Evolutionary conservation across 2,888 invertebrate genomes (phyloP), one percentile per base, ranked within the genome.

Genomic region (Timema cristinae): DNA sequence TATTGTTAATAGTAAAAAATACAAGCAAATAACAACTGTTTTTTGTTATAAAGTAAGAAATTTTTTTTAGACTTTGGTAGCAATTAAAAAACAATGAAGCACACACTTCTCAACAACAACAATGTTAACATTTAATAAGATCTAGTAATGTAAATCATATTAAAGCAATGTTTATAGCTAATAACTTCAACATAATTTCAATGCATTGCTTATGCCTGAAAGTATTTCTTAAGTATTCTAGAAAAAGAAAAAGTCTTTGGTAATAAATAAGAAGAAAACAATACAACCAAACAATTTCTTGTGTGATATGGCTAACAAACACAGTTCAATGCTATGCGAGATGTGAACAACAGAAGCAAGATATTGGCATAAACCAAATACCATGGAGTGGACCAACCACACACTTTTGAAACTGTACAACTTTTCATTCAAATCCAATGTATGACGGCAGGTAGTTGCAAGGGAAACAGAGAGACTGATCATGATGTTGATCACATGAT

Each of bases 181-280:
- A 13, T 9, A 63, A 63, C 63, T 63, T 63, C 32, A 63, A 63
- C 16, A 47, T 63, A 47, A 13, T 9, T 59, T 63, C 16, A 63
- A 63, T 15, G 10, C 32, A 47, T 63, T 47, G 11, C 9, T 47
- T 63, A 63, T 9, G 6, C 48, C 63, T 71, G 48, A 59, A 71
- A 67, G 56, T 67, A 49, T 67, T 49, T 56, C 54, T n/a, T 49
- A 54, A 68, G 52, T 63, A 66, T 70, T 56, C 48, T 15, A 47
- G 59, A 63, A 47, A 6, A 63, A 63, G 16, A 63, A 68, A 71
- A 67, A 72, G 72, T 74, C 74, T 74, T 75, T 75, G 74, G 75
- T 74, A 73, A 75, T 32, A 32, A 15, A 63, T 11, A 32, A 63
- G 32, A 47, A 63, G 10, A 63, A 63, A 63, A 32, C 63, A 63